Conservation (phyloP, 2,113 vertebrate species). For the Ceyx margarethae region DNA sequence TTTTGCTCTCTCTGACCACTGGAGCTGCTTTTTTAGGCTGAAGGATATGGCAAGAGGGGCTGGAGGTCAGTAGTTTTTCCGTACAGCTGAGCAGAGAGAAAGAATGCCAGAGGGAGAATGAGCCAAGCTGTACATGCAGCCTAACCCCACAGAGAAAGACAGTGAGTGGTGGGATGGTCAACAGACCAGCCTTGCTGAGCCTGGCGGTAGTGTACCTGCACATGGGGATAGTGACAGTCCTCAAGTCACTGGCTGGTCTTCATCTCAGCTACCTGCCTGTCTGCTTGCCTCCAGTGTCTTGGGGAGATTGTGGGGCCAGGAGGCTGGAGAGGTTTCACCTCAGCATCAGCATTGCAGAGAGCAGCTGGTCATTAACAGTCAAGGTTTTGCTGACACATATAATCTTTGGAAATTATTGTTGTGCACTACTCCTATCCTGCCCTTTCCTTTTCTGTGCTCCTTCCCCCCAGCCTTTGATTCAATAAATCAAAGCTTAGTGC, state of each 20-base stretch:
- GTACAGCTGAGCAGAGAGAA: background rate
- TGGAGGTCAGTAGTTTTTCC: background rate
- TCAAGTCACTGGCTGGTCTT: background rate
- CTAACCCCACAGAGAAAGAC: background rate
- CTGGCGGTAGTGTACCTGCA: accelerated
- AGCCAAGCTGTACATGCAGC: background rate
- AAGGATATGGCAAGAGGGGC: background rate
- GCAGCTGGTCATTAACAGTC: background rate
- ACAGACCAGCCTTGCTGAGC: background rate
- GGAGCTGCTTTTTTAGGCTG: background rate
- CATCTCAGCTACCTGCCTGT: background rate
- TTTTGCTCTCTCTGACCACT: background rate
- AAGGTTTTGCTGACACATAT: background rate
- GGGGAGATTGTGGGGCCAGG: background rate
- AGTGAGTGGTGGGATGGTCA: background rate
- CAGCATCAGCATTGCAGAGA: background rate
- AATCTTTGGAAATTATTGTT: conserved; percentile 10
- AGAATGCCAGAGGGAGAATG: background rate
- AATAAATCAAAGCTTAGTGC: conserved; percentile 57
- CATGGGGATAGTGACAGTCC: background rate
- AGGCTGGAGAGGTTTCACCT: background rate
- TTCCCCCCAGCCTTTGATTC: conserved; percentile 27
- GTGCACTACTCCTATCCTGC: background rate
- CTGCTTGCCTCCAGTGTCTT: accelerated
- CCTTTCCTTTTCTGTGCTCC: background rate